These are phyloP conservation scores for Lasioglossum albipes DNA, from an alignment of 1,140 invertebrate genomes.

Conservation along the genomic window DNA sequence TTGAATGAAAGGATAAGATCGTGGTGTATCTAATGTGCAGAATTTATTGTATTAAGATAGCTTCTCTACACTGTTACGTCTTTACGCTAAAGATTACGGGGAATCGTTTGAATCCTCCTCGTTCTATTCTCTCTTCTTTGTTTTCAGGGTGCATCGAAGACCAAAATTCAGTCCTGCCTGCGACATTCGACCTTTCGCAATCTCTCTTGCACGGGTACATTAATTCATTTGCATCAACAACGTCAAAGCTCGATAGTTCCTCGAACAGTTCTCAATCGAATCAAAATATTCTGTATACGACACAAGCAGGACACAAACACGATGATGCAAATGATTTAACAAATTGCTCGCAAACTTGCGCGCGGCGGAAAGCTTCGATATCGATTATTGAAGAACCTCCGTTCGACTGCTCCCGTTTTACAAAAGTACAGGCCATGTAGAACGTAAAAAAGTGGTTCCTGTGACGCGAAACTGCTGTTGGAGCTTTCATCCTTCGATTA, in stretches of 20 bases:
- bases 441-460: conserved; percentile 6
- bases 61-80: conserved; percentile 48
- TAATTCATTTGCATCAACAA: conserved; percentile 6
- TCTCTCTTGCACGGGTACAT: neutral
- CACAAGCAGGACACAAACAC: neutral
- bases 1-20: neutral
- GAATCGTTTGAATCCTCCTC: conserved; percentile 45
- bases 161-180: conserved; percentile 39
- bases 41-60: conserved; percentile 55
- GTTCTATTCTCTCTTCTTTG: conserved; percentile 15
- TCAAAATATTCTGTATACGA: too few relatives aligned
- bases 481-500: too few relatives aligned
- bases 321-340: conserved; percentile 11
- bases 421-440: neutral
- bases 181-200: neutral
- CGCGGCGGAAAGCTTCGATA: neutral
- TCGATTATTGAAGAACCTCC: neutral
- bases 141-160: conserved; percentile 42
- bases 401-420: neutral
- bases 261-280: too few relatives aligned
- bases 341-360: neutral
- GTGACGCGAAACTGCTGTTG: neutral
- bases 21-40: conserved; percentile 44
- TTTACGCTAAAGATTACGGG: conserved; percentile 30
- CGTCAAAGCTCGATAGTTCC: too few relatives aligned